phyloP scores from a whole-genome alignment of 2,113 vertebrate genomes.

The Eolophus roseicapilla region DNA sequence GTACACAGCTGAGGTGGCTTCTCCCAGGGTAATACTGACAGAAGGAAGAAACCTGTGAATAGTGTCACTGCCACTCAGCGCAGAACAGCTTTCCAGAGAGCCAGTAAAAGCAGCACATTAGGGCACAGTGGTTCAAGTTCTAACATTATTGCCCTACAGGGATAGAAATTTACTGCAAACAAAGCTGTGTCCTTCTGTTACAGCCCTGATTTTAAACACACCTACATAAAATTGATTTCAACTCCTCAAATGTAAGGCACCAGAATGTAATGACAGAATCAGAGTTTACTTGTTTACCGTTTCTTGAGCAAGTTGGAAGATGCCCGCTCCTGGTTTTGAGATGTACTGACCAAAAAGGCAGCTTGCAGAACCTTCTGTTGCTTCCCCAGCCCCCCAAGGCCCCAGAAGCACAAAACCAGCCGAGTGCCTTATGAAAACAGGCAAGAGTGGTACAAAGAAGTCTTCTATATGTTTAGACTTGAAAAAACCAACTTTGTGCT shows the following conservation, averaged over 20 bases:
- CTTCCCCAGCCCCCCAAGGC: not conserved
- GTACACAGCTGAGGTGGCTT: not conserved
- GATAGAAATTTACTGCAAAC: not conserved
- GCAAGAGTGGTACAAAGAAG: not conserved
- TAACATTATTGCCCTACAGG: not conserved
- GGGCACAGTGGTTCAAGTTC: not conserved
- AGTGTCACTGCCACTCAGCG: not conserved
- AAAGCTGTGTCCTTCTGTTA: not conserved
- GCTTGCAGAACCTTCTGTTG: constrained; percentile 4
- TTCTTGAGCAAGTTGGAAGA: not conserved
- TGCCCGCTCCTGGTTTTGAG: constrained; percentile 26
- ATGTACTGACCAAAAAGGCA: constrained; percentile 1
- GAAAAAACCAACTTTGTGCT: not conserved
- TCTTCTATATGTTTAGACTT: not conserved
- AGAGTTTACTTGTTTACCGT: not conserved
- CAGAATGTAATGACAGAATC: not conserved
- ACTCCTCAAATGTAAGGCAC: not conserved
- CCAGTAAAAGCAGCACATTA: not conserved
- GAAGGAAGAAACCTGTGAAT: not conserved
- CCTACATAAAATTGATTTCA: not conserved
- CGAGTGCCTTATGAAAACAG: constrained; percentile 23
- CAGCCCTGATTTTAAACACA: not conserved
- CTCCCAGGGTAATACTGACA: not conserved
- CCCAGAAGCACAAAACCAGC: not conserved
- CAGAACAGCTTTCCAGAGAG: not conserved